phyloP scores from a whole-genome alignment of 1,140 invertebrate genomes.

The Latrodectus geometricus region DNA sequence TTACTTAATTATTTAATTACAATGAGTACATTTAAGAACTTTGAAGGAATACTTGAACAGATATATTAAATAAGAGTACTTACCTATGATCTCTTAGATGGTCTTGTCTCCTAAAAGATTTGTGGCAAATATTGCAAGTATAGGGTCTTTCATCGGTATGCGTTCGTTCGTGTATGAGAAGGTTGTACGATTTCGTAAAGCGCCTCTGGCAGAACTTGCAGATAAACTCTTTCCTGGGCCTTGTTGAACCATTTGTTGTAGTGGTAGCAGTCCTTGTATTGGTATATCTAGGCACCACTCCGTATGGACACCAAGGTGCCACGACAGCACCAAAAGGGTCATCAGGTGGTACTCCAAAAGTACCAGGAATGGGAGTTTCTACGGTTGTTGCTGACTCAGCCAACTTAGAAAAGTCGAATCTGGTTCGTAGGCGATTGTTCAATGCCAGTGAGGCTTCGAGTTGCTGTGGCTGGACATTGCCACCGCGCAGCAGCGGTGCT shows the following conservation, averaged over 20 bases:
- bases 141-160: conserved; percentile 98
- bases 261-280: conserved; percentile 66
- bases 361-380: conserved; percentile 23
- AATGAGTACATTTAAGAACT: no score
- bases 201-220: conserved; percentile 97
- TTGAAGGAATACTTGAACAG: no score
- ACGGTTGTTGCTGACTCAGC: conserved; percentile 65
- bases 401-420: conserved; percentile 66
- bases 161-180: conserved; percentile 96
- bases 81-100: conserved; percentile 95
- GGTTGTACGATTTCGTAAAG: conserved; percentile 98
- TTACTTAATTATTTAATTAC: no score
- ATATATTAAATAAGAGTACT: conserved; percentile 65
- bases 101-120: conserved; percentile 97
- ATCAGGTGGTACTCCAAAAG: conserved; percentile 14
- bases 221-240: conserved; percentile 97
- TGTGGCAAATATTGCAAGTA: conserved; percentile 97
- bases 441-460: conserved; percentile 4
- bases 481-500: not conserved
- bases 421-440: conserved; percentile 16
- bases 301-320: conserved; percentile 39
- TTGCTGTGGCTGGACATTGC: not conserved
- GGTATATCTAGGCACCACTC: conserved; percentile 75
- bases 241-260: conserved; percentile 64
- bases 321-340: conserved; percentile 14